These are phyloP conservation scores for Coracopsis vasa DNA, from an alignment of 2,113 vertebrate species.

Conservation along the genomic window DNA sequence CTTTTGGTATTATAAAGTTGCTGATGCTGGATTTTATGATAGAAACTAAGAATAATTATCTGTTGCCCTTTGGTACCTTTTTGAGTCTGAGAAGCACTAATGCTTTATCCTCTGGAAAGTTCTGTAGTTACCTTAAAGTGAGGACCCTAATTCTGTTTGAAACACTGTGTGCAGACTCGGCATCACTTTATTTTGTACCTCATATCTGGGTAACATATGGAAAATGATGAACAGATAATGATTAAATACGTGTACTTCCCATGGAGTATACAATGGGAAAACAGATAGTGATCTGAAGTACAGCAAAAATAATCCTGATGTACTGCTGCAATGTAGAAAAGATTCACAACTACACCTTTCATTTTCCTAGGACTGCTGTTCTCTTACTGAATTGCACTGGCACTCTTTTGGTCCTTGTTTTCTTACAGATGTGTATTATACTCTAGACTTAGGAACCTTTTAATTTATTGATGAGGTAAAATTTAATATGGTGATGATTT, in stretches of 20 bases:
- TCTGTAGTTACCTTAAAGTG: not conserved
- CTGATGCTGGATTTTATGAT: constrained; percentile 11
- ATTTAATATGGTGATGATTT: constrained; percentile 77
- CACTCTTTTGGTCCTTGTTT: constrained; percentile 67
- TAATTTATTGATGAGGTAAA: constrained; percentile 79
- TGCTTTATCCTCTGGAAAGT: not conserved
- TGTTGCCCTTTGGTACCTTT: not conserved
- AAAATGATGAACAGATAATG: not conserved
- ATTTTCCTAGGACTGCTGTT: constrained; percentile 40
- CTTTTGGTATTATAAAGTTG: not conserved
- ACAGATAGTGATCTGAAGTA: constrained; percentile 53
- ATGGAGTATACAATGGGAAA: not conserved
- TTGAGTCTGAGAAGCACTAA: not conserved
- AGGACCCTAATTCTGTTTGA: not conserved
- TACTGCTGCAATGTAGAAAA: constrained; percentile 62
- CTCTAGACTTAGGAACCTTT: constrained; percentile 74
- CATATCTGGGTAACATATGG: not conserved
- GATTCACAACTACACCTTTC: constrained; percentile 60
- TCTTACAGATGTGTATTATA: constrained; percentile 76
- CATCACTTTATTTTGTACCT: not conserved
- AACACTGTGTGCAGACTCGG: not conserved
- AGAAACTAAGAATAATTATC: constrained; percentile 10
- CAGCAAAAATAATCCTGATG: constrained; percentile 70
- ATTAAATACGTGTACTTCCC: constrained; percentile 38
- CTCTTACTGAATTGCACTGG: constrained; percentile 67